Evolutionary conservation across 30 jellyfish, hydroid and myxozoan genomes (phyloP).

Genomic region (Catostylus mosaicus): DNA sequence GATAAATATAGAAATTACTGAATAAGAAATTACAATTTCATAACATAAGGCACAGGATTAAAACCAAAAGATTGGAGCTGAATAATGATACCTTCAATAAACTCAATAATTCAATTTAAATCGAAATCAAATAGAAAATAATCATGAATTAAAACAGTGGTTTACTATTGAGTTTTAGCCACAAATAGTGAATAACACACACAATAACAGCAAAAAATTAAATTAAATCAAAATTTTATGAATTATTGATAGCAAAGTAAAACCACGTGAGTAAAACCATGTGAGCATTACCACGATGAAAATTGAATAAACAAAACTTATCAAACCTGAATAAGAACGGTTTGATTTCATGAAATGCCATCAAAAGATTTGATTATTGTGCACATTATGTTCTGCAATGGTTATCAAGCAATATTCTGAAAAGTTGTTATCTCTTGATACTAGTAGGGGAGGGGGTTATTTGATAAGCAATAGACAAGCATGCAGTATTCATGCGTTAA

Average conservation of each 20-base stretch:
- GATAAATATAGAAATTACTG: conserved; percentile 7
- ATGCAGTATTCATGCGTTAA: too few species aligned
- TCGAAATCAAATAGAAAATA: background rate
- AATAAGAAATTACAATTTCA: background rate
- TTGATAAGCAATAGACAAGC: too few species aligned
- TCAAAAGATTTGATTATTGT: too few species aligned
- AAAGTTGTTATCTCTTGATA: too few species aligned
- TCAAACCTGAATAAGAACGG: too few species aligned
- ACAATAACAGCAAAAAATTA: background rate
- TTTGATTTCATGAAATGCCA: too few species aligned
- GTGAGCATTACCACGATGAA: too few species aligned
- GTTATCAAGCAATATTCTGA: too few species aligned
- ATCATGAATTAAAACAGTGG: background rate
- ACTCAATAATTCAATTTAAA: background rate
- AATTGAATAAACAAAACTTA: too few species aligned
- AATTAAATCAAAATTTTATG: background rate
- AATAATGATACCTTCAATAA: background rate
- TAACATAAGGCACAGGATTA: background rate
- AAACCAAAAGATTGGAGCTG: background rate
- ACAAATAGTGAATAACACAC: background rate
- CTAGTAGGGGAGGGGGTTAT: too few species aligned
- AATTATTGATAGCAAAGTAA: background rate
- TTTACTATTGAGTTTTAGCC: background rate
- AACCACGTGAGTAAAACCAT: too few species aligned
- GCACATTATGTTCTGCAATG: too few species aligned